Base-by-base conservation (phyloP, 1,140 invertebrate genomes). In the Orussus abietinus region DNA sequence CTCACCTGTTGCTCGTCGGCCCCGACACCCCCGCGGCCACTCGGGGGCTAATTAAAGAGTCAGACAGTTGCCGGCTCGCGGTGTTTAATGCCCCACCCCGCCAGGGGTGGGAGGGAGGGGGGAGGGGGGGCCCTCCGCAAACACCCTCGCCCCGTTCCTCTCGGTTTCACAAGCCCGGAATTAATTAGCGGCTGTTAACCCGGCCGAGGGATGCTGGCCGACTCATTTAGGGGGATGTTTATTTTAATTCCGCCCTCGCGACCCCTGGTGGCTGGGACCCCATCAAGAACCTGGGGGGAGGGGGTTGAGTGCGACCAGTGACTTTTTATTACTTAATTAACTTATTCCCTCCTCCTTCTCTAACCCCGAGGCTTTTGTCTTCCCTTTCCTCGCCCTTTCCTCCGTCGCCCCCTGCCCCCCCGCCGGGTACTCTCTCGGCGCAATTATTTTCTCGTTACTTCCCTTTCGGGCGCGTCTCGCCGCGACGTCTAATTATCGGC, bases 391-490 rank as follows among this genome's bases (percentile, higher is more conserved):
- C 47, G 55, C 53, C 51, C 10, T 10, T 33, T 25, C 3, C 10
- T 17, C 12, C n/a, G 9, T 21, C 19, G 12, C 12, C n/a, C 33
- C 15, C 15, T 46, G 6, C 33, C 22, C 43, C 17, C 43, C 26
- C 35, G 54, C 45, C 45, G 46, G 21, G 45, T 49, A 64, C 59
- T 60, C 54, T 49, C 54, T 55, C 51, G 45, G 45, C 47, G 60
- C 62, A 69, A 71, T 71, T 69, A 71, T 69, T 68, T 68, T 62
- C 68, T 71, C 66, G 66, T 71, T 71, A 71, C 68, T 71, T 71
- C 64, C 56, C 62, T 48, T 53, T 44, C 57, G 46, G 45, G 43
- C 46, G 42, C 54, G 44, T 34, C 26, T 33, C 49, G 55, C 52
- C 64, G 55, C 61, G 57, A 56, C 58, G 64, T 64, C 64, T 71